Percentiles rank a stretch among this genome's conserved stretches.
Evolutionary conservation across 2,113 vertebrate species (phyloP).

Genomic region (Sinocyclocheilus maitianheensis): DNA sequence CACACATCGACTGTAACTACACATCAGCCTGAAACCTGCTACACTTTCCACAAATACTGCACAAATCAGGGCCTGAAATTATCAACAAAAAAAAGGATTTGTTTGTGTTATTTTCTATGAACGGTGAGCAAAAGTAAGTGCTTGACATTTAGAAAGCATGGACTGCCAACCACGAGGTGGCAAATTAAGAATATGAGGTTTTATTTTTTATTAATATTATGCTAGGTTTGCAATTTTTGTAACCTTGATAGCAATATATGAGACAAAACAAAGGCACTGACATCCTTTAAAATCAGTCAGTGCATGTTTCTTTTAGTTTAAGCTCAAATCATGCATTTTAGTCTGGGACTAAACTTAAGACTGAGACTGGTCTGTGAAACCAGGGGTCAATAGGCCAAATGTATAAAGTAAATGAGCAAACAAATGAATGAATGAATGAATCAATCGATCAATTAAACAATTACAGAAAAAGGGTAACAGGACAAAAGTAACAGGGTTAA

Average conservation of each 20-base stretch:
- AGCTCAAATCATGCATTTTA: too few species aligned
- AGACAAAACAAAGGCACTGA: too few species aligned
- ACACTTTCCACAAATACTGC: background rate
- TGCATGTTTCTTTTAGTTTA: too few species aligned
- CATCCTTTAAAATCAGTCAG: too few species aligned
- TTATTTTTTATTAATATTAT: background rate
- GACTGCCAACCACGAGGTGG: background rate
- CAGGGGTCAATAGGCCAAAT: too few species aligned
- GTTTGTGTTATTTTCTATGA: background rate
- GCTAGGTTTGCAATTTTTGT: background rate
- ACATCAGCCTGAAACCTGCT: background rate
- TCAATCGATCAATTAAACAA: too few species aligned
- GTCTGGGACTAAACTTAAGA: too few species aligned
- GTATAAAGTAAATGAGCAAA: too few species aligned
- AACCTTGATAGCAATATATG: background rate
- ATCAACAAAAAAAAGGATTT: background rate
- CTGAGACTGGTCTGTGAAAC: too few species aligned
- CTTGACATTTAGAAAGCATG: background rate
- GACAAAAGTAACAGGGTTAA: background rate
- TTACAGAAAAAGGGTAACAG: background rate
- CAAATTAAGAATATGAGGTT: too few species aligned
- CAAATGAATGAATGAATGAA: too few species aligned
- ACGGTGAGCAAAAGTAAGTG: background rate
- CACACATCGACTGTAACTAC: slow-evolving; percentile 29
- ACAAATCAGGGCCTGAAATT: background rate